Conservation (phyloP, 1,140 invertebrate genomes). For the Camponotus floridanus region DNA sequence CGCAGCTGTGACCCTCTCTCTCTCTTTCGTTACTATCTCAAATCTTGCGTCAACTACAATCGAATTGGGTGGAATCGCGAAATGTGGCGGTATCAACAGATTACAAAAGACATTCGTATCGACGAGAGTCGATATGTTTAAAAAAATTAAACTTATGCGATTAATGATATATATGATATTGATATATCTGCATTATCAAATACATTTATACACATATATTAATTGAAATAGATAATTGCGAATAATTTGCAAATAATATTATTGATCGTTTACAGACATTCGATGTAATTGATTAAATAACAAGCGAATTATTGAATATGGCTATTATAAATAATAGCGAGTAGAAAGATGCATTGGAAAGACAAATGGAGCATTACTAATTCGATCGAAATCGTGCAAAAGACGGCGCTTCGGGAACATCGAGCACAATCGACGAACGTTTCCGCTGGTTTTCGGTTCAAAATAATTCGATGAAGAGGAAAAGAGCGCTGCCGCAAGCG, state of each 20-base stretch:
- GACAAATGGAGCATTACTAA: background rate
- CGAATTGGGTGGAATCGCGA: slow-evolving; percentile 28
- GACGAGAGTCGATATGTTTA: background rate
- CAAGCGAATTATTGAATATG: background rate
- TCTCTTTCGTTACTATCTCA: slow-evolving; percentile 26
- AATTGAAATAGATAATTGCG: background rate
- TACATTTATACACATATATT: background rate
- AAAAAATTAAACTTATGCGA: background rate
- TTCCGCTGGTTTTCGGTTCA: slow-evolving; percentile 23
- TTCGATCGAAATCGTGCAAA: slow-evolving; percentile 31
- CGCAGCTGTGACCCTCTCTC: slow-evolving; percentile 69
- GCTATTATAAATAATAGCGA: background rate
- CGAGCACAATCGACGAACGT: slow-evolving; percentile 22
- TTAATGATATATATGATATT: background rate
- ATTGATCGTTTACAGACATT: background rate
- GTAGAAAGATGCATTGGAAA: background rate
- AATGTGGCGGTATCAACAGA: slow-evolving; percentile 35
- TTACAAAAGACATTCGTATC: slow-evolving; percentile 26
- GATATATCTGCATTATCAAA: background rate
- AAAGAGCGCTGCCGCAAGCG: slow-evolving; percentile 55
- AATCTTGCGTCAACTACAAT: slow-evolving; percentile 51
- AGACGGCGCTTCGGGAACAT: slow-evolving; percentile 16
- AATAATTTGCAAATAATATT: background rate
- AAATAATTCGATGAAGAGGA: slow-evolving; percentile 54
- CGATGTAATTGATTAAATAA: background rate